Evolutionary conservation across 64 coral and sea anemone species (phyloP).

Genomic region (Stichodactyla mertensii): DNA sequence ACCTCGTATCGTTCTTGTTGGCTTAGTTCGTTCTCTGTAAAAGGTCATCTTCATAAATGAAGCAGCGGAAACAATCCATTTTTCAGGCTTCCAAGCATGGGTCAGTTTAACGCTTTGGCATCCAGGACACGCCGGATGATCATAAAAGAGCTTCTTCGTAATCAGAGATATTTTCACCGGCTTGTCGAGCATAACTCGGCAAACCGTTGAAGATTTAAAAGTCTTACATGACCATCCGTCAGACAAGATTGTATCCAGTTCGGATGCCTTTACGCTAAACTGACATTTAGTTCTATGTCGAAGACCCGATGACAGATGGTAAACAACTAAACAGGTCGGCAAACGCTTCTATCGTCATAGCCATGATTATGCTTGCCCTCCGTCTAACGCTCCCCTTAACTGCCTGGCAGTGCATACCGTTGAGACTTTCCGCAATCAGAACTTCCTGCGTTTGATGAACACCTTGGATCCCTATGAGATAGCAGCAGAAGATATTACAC

Average conservation of each 20-base stretch:
- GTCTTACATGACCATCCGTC: constrained; percentile 48
- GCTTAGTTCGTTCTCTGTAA: no score
- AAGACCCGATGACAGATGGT: background rate
- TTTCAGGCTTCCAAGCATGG: background rate
- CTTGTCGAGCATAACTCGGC: constrained; percentile 33
- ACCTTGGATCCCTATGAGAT: no score
- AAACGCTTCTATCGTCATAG: no score
- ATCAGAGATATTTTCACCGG: constrained; percentile 25
- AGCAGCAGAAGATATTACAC: no score
- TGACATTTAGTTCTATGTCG: constrained; percentile 24
- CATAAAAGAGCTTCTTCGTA: constrained; percentile 47
- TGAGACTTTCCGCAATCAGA: no score
- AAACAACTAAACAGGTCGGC: no score
- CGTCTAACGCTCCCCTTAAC: no score
- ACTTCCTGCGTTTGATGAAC: no score
- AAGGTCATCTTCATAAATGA: background rate
- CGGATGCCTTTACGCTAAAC: constrained; percentile 3
- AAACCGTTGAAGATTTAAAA: constrained; percentile 48
- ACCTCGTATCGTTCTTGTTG: no score
- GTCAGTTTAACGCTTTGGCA: constrained; percentile 16
- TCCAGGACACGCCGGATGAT: constrained; percentile 32
- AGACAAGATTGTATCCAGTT: constrained; percentile 38
- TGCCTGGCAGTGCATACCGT: no score
- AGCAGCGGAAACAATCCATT: background rate
- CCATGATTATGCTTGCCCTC: no score